A percentile compares a stretch with the other conserved stretches of the same genome.
Evolutionary conservation across 92 coral and sea anemone genomes (phyloP).

Genomic region (Virgularia gustaviana): DNA sequence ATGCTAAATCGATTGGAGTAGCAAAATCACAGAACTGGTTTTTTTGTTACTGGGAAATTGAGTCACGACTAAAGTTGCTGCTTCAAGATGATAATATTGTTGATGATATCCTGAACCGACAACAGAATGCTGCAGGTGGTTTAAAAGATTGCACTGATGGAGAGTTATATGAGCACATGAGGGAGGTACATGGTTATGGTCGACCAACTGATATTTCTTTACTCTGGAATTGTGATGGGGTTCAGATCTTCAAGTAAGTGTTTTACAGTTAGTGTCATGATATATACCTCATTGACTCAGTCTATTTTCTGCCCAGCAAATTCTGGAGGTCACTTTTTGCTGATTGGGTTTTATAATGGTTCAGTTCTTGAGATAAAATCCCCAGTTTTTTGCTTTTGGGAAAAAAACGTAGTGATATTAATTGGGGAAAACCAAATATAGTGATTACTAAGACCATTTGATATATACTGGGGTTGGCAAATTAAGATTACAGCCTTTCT

Average conservation of each 20-base stretch:
- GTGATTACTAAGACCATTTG: too few relatives aligned
- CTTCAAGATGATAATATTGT: not conserved
- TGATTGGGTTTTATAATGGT: too few relatives aligned
- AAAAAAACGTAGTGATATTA: too few relatives aligned
- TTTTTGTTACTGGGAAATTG: not conserved
- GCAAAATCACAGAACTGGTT: not conserved
- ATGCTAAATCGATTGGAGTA: not conserved
- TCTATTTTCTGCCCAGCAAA: too few relatives aligned
- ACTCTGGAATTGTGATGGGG: conserved; percentile 1
- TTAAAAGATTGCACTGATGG: not conserved
- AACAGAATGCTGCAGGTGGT: not conserved
- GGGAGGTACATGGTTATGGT: not conserved
- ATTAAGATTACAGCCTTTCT: too few relatives aligned
- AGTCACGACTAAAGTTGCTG: not conserved
- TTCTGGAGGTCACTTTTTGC: too few relatives aligned
- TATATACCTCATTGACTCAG: too few relatives aligned
- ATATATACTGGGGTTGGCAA: too few relatives aligned
- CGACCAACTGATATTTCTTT: not conserved
- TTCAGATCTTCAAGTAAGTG: not conserved
- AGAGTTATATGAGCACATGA: not conserved
- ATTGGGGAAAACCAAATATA: too few relatives aligned
- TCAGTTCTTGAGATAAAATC: too few relatives aligned
- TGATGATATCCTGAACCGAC: not conserved
- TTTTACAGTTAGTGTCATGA: too few relatives aligned
- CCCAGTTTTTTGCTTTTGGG: too few relatives aligned